Evolutionary conservation across 2,113 vertebrate species (phyloP), one percentile per base, ranked within the genome.

Genomic region (Tricholaema leucomelas): DNA sequence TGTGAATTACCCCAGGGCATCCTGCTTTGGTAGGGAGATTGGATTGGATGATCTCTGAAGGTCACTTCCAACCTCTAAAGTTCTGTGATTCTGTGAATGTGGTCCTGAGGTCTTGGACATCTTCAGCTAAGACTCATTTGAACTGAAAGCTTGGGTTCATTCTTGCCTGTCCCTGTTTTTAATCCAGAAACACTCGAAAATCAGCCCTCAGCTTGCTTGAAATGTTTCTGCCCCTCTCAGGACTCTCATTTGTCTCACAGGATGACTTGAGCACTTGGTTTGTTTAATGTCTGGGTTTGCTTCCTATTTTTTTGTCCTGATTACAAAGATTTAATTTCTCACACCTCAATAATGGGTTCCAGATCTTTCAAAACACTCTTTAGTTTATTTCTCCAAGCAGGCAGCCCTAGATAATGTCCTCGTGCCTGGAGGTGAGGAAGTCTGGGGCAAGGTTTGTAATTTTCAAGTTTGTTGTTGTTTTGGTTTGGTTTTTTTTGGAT

Each of bases 261-360:
- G 61, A 30, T 35, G 35, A 78, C 79, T 44, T 71, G 66, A 86
- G 54, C 12, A 7, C 16, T 86, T 75, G 16, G 16, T 54, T 92
- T 72, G 36, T 85, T 92, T 91, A 52, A 79, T 59, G 71, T 84
- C 74, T 87, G 71, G 46, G 30, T 66, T 91, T 79, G 15, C 55
- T 88, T 92, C 81, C 44, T 67, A 23, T 80, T 92, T 93, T 93
- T 50, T 81, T 73, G n/a, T 59, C 46, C 59, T 79, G 52, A 82
- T 94, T 56, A 64, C 40, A 79, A 93, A 91, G 67, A 73, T 72
- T 90, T 75, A 13, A 84, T 92, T 74, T 69, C 50, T 75, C 81
- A 60, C 66, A 86, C 80, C 25, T 82, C 77, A 70, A 5, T 88
- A 93, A 95, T 70, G 50, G 40, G 10, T 92, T 94, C 86, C 87